A percentile compares a stretch with the other conserved stretches of the same genome.
Evolutionary conservation across 2,113 vertebrate genomes (phyloP).

Genomic region (Pelodiscus sinensis): DNA sequence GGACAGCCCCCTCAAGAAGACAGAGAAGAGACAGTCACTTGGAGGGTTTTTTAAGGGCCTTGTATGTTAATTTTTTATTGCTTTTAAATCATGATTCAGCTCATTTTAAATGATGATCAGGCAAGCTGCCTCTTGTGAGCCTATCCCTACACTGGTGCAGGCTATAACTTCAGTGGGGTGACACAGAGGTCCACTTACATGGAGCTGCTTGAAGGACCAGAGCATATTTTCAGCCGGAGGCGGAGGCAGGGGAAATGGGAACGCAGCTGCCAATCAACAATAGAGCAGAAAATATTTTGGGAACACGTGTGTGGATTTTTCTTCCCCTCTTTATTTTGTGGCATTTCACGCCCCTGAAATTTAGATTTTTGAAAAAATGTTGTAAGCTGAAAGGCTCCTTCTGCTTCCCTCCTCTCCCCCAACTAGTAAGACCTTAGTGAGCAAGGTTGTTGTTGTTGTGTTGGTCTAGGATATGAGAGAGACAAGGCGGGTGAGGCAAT

Average conservation of each 20-base stretch:
- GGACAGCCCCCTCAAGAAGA: slow-evolving; percentile 76
- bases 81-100: not conserved
- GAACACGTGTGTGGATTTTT: not conserved
- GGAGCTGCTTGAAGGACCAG: not conserved
- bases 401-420: rapidly evolving
- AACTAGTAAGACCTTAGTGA: not conserved
- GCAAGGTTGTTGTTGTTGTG: not conserved
- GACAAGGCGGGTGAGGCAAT: not conserved
- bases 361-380: not conserved
- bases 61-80: slow-evolving; percentile 75
- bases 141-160: not conserved
- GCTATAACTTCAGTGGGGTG: too few relatives aligned
- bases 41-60: slow-evolving; percentile 92
- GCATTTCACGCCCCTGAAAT: not conserved
- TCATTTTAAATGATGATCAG: not conserved
- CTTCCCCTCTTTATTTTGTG: not conserved
- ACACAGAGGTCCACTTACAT: not conserved
- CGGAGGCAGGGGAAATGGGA: not conserved
- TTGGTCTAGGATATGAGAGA: not conserved
- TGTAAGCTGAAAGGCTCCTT: not conserved
- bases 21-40: slow-evolving; percentile 92
- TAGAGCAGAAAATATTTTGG: not conserved
- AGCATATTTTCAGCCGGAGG: not conserved
- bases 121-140: rapidly evolving
- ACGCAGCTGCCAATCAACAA: not conserved